Base-by-base conservation (phyloP, 2,797 vertebrate genomes). In the Leptodactylus fallax region DNA sequence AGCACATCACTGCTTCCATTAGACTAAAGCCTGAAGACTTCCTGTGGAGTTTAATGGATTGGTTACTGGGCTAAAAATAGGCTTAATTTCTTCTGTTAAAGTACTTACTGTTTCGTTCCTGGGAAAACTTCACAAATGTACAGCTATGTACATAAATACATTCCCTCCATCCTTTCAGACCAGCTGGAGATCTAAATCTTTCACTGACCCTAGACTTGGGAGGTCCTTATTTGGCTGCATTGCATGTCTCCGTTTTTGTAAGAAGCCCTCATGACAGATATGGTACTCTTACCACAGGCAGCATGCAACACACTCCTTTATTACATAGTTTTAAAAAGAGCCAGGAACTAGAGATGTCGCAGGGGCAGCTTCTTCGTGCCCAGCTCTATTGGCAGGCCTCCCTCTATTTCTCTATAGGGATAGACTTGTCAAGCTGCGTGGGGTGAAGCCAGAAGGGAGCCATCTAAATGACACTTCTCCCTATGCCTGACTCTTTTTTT, bases 31-130 rank as follows among this genome's bases (percentile, higher is more conserved):
- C 21, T 8, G 0, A 8, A 53, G 51, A 51, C 71, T 85, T 76
- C 71, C 69, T 60, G 60, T 19, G 19, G 19, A 49, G 55, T 16
- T 49, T 85, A 85, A 85, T 85, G 83, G 69, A 61, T 55, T 61
- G 71, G 1, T 25, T 76, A 25, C 71, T 13, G 21, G 36, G 19
- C 56, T 85, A 76, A 76, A 74, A 85, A 76, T 76, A 85, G 55
- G 13, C 7, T n/a, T 74, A 84, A 60, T 74, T 72, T 74, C 47
- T 13, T 2, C 19, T 49, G 67, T 71, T 51, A 53, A 55, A 83
- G 36, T 36, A 51, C 14, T 81, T 53, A 56, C 67, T 83, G 51
- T 47, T 63, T 7, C 23, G 60, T 81, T 82, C 21, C 10, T 45
- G 14, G n/a, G 55, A 83, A 45, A 84, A 84, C 19, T 7, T 72